Evolutionary conservation across 2,113 vertebrate genomes (phyloP).

Genomic region (Scophthalmus maximus): DNA sequence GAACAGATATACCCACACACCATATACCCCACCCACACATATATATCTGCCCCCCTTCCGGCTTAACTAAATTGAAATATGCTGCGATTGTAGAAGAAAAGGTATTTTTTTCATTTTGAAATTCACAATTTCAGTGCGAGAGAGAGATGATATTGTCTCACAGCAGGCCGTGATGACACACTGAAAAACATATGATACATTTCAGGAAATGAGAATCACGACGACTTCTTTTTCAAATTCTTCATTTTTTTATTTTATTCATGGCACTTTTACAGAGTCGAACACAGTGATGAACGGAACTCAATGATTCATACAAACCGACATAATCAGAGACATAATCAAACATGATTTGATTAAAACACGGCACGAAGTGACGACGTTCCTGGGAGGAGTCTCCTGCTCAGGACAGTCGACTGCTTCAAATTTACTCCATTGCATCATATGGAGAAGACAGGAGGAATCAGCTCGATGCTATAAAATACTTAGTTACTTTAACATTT

Average conservation of each 20-base stretch:
- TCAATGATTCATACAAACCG: slow-evolving; percentile 27
- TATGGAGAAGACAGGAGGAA: background rate
- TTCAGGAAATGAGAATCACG: slow-evolving; percentile 61
- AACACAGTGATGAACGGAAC: slow-evolving; percentile 13
- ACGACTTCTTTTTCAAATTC: slow-evolving; percentile 28
- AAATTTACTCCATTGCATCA: slow-evolving; percentile 5
- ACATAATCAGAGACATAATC: background rate
- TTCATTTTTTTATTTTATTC: slow-evolving; percentile 6
- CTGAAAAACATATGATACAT: slow-evolving; percentile 41
- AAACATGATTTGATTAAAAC: background rate
- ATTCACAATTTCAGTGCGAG: background rate
- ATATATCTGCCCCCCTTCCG: background rate
- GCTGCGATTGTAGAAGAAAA: too few species aligned
- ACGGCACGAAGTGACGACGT: background rate
- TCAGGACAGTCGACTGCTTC: slow-evolving; percentile 2
- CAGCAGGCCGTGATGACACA: slow-evolving; percentile 26
- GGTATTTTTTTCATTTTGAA: too few species aligned
- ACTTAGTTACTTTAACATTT: background rate
- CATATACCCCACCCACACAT: too few species aligned
- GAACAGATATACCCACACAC: too few species aligned
- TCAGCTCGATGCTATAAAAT: background rate
- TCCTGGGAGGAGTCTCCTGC: background rate
- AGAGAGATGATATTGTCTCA: background rate
- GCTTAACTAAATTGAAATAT: background rate
- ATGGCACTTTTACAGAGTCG: slow-evolving; percentile 31